Conservation (phyloP, 2,888 invertebrate species). For the Galerucella nymphaeae region DNA sequence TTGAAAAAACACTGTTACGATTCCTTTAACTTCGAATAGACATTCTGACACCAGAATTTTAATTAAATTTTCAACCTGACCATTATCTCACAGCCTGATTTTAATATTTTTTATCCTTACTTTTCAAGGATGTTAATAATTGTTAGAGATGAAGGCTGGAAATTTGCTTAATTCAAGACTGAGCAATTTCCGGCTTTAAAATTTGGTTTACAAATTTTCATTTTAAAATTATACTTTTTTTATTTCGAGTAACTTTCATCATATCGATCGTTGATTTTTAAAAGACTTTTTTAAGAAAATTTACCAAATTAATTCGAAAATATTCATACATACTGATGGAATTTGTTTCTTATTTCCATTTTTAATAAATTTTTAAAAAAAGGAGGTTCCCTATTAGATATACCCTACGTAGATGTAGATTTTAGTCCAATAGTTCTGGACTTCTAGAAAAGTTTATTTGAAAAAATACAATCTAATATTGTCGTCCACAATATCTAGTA, state of each 20-base stretch:
- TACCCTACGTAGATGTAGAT: no score
- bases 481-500: no score
- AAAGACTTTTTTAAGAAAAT: background rate
- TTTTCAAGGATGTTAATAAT: slow-evolving; percentile 21
- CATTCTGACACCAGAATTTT: slow-evolving; percentile 1
- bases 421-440: no score
- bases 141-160: slow-evolving; percentile 3
- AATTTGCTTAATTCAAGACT: slow-evolving; percentile 17
- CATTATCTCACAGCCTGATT: slow-evolving; percentile 12
- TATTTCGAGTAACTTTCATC: background rate
- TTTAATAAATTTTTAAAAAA: no score
- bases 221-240: background rate
- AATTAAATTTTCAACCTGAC: slow-evolving; percentile 15
- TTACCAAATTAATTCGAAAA: no score
- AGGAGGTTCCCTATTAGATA: no score
- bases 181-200: slow-evolving; percentile 7
- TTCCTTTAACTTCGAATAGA: slow-evolving; percentile 5
- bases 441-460: no score
- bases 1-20: background rate
- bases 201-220: slow-evolving; percentile 20
- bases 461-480: no score
- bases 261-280: background rate
- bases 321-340: no score
- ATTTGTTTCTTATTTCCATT: no score
- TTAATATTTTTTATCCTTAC: slow-evolving; percentile 8